These are phyloP conservation scores for Cyprinodon diabolis DNA, from an alignment of 2,797 vertebrate species.

Conservation along the genomic window DNA sequence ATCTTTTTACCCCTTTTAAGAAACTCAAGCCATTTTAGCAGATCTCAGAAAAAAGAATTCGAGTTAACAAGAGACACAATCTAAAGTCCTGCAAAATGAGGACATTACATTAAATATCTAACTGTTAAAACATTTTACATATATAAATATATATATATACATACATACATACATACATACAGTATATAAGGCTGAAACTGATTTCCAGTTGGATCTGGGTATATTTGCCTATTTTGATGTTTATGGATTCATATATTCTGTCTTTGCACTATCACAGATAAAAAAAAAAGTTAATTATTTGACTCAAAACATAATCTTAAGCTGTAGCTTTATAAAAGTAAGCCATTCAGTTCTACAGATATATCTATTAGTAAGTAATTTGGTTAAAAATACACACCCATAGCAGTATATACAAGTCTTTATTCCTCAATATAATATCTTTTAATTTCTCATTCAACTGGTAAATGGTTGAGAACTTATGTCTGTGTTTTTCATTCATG, in stretches of 20 bases:
- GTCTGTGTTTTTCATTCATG: not conserved
- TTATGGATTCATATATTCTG: not conserved
- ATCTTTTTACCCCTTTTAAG: conserved; percentile 32
- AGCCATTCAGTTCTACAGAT: too few relatives aligned
- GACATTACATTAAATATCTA: conserved; percentile 24
- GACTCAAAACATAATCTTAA: not conserved
- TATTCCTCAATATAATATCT: not conserved
- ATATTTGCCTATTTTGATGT: not conserved
- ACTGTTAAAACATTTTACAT: conserved; percentile 5
- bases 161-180: too few relatives aligned
- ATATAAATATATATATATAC: too few relatives aligned
- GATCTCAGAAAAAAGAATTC: conserved; percentile 26
- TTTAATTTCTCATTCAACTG: not conserved
- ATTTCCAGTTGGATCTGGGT: not conserved
- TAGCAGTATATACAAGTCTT: too few relatives aligned
- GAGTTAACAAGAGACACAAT: conserved; percentile 13
- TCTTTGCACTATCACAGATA: too few relatives aligned
- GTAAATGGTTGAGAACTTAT: not conserved
- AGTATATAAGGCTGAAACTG: not conserved
- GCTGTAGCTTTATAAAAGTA: not conserved
- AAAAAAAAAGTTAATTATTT: not conserved
- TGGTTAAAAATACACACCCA: not conserved
- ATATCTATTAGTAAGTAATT: not conserved
- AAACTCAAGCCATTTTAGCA: conserved; percentile 23
- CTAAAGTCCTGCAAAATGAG: conserved; percentile 15